Evolutionary conservation across 2,113 vertebrate species (phyloP).

Genomic region (Pseudorhombus dupliciocellatus): DNA sequence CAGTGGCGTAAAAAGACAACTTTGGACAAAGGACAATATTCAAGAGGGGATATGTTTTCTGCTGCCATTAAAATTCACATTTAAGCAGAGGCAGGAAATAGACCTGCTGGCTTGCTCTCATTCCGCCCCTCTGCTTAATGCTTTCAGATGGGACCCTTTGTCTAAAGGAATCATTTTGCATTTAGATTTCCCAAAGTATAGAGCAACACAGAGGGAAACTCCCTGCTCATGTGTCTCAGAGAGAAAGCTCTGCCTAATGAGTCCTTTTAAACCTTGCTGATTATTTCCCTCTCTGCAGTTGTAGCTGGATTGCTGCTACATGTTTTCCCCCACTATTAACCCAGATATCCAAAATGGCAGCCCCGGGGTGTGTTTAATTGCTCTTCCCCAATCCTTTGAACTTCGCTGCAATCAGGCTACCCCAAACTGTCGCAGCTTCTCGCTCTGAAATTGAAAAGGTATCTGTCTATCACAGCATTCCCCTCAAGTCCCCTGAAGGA

Average conservation of each 20-base stretch:
- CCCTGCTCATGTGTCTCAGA: conserved; percentile 15
- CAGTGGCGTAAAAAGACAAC: conserved; percentile 36
- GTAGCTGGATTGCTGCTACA: conserved; percentile 24
- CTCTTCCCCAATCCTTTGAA: conserved; percentile 64
- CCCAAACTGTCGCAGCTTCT: conserved; percentile 41
- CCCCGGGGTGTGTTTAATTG: conserved; percentile 59
- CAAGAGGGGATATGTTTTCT: conserved; percentile 28
- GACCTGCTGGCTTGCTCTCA: conserved; percentile 43
- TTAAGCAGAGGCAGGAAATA: conserved; percentile 42
- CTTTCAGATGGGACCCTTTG: conserved; percentile 53
- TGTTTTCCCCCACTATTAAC: conserved; percentile 67
- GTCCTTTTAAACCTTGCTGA: conserved; percentile 47
- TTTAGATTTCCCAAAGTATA: conserved; percentile 66
- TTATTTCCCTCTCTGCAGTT: conserved; percentile 48
- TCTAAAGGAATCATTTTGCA: conserved; percentile 66
- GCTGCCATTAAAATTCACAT: conserved; percentile 50
- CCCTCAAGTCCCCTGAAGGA: conserved; percentile 35
- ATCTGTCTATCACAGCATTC: conserved; percentile 59
- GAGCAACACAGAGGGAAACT: conserved; percentile 24
- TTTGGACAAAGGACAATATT: conserved; percentile 54
- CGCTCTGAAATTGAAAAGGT: conserved; percentile 62
- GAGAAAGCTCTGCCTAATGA: conserved; percentile 48
- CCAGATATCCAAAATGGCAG: conserved; percentile 66
- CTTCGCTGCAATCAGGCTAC: conserved; percentile 55
- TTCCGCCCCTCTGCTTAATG: conserved; percentile 37